Conservation (phyloP, 92 coral and sea anemone species). For the Virgularia gustaviana region DNA sequence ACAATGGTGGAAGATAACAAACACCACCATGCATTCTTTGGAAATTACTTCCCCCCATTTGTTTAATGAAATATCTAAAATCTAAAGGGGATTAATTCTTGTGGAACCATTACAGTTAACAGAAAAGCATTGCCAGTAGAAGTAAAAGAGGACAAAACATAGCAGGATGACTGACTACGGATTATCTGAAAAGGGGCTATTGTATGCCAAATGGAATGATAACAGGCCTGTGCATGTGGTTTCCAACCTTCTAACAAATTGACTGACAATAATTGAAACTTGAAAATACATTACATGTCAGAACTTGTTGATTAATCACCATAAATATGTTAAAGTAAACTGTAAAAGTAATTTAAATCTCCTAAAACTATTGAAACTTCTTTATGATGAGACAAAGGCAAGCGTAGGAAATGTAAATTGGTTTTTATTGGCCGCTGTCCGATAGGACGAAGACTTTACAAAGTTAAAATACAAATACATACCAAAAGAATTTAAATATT, state of each 20-base stretch:
- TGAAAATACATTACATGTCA: no score
- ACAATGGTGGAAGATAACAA: constrained; percentile 30
- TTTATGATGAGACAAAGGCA: no score
- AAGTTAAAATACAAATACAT: no score
- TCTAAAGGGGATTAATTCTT: constrained; percentile 47
- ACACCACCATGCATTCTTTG: constrained; percentile 51
- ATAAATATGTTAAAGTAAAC: no score
- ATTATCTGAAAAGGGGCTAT: constrained; percentile 38
- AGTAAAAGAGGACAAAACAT: not conserved
- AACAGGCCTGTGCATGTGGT: constrained; percentile 53
- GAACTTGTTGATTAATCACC: no score
- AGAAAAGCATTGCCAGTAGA: constrained; percentile 30
- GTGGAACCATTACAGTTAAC: constrained; percentile 31
- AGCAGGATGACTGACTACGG: constrained; percentile 6
- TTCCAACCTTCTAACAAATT: constrained; percentile 62
- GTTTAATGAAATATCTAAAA: constrained; percentile 49
- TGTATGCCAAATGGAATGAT: constrained; percentile 57
- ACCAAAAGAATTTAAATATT: no score
- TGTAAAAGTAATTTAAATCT: no score
- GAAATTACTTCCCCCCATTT: constrained; percentile 53
- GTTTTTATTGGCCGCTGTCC: no score
- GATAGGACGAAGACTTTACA: no score
- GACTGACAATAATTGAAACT: no score
- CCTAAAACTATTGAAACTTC: no score
- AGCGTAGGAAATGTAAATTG: no score